Evolutionary conservation across 2,113 vertebrate genomes (phyloP), one percentile per base, ranked within the genome.

Genomic region (Malurus cyaneus): DNA sequence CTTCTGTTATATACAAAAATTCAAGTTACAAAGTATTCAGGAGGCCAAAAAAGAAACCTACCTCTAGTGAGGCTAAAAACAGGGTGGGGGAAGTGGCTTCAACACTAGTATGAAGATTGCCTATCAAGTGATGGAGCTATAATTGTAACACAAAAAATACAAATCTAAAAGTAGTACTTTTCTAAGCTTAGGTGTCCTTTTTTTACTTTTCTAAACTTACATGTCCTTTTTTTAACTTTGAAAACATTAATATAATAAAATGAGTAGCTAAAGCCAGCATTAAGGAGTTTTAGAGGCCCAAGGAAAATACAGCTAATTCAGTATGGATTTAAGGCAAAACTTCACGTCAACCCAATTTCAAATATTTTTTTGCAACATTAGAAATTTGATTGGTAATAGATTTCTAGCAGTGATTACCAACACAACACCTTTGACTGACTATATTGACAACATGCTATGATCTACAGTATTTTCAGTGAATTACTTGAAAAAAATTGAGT

Each of bases 311-410:
- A 71, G 10, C 8, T n/a, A 70, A 59, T 46, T 32, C 2, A 78
- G 10, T 32, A 54, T 1, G 1, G 18, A 71, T 47, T 31, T 23
- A 36, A 54, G 11, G 7, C 0, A 1, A 80, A 49, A 64, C 4
- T 14, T 81, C 42, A 44, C 49, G 25, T 57, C 50, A 86, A 53
- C 3, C 0, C 19, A 80, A 72, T 32, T 69, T 36, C 14, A 80
- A 69, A 49, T 19, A 9, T 44, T 13, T 36, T 52, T 92, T 60
- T 41, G 25, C 28, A 69, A 72, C 8, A 25, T 65, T 52, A 60
- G n/a, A 77, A 57, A 72, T 49, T 3, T 50, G 8, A 50, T n/a
- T 89, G 20, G 42, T 49, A 53, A 21, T 29, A 67, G 11, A 8
- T 39, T 29, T 67, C 18, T 52, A 54, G 2, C 0, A 0, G 14